Conservation (phyloP, 2,113 vertebrate species). For the Saccopteryx bilineata region DNA sequence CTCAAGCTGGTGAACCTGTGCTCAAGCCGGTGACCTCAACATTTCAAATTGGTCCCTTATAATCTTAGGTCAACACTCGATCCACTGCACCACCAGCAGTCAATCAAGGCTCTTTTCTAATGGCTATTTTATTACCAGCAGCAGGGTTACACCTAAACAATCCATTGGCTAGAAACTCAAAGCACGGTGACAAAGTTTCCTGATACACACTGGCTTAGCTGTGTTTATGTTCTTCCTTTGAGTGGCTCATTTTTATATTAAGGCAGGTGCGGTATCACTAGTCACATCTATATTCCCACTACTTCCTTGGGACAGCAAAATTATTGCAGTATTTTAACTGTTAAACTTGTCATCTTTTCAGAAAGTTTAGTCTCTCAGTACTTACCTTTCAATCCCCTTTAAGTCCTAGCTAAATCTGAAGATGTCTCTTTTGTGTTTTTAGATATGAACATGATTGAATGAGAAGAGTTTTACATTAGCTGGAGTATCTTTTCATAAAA, state of each 20-base stretch:
- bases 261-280: accelerated
- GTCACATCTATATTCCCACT: not conserved
- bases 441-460: not conserved
- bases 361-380: not conserved
- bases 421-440: not conserved
- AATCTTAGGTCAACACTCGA: too few species aligned
- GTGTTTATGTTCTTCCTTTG: not conserved
- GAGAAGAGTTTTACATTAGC: not conserved
- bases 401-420: not conserved
- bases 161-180: not conserved
- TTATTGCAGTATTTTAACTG: not conserved
- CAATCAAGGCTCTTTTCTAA: not conserved
- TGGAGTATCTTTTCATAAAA: not conserved
- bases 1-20: too few species aligned
- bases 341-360: not conserved
- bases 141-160: not conserved
- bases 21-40: too few species aligned
- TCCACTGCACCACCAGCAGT: too few species aligned
- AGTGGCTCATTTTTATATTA: not conserved
- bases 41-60: too few species aligned
- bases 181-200: not conserved
- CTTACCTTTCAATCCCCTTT: not conserved
- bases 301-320: not conserved
- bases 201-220: not conserved
- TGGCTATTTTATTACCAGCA: not conserved